A percentile compares a stretch with the other conserved stretches of the same genome.
phyloP scores from a whole-genome alignment of 2,888 invertebrate genomes.

The Synanthedon andrenaeformis region DNA sequence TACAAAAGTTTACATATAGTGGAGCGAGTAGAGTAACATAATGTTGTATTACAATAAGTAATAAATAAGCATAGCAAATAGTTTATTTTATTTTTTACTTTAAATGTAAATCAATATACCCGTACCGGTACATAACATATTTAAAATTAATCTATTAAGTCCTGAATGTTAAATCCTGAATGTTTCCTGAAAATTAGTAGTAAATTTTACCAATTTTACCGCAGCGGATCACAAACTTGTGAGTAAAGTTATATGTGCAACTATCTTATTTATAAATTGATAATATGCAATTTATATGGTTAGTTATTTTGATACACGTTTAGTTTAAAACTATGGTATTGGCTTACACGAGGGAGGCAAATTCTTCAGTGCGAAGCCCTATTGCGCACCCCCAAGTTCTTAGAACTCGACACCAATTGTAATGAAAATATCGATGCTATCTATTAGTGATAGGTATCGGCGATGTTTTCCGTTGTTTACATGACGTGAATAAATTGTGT shows the following conservation, averaged over 20 bases:
- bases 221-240: not conserved
- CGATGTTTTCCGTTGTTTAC: not conserved
- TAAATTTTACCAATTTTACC: not conserved
- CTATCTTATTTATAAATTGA: not conserved
- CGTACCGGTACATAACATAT: too few relatives aligned
- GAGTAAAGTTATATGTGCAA: not conserved
- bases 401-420: slow-evolving; percentile 8
- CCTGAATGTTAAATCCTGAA: slow-evolving; percentile 11
- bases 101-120: too few relatives aligned
- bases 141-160: too few relatives aligned
- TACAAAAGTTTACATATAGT: too few relatives aligned
- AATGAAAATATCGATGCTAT: slow-evolving; percentile 7
- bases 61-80: too few relatives aligned
- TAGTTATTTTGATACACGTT: not conserved
- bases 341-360: not conserved
- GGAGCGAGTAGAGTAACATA: too few relatives aligned
- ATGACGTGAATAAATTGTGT: not conserved
- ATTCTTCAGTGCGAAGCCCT: slow-evolving; percentile 4
- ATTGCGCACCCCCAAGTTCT: not conserved
- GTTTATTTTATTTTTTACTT: too few relatives aligned
- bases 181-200: slow-evolving; percentile 26
- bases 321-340: not conserved
- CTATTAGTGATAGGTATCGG: not conserved
- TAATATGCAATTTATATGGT: not conserved
- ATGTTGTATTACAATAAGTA: too few relatives aligned